Evolutionary conservation across 2,113 vertebrate species (phyloP).

Genomic region (Engystomops pustulosus): DNA sequence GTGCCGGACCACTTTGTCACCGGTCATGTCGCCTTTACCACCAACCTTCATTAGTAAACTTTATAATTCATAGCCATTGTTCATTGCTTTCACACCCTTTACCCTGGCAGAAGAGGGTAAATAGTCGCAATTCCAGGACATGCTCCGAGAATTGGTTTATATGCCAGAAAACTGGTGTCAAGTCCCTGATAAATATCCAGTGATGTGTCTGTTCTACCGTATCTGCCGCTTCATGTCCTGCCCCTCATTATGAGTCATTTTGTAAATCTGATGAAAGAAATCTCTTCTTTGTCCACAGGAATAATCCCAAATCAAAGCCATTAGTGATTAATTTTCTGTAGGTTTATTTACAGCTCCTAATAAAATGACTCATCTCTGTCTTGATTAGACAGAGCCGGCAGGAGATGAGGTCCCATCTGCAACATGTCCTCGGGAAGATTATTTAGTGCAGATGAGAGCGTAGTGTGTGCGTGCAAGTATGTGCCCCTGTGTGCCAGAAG

Average conservation of each 20-base stretch:
- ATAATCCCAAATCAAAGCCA: conserved; percentile 40
- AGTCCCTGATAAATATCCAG: too few species aligned
- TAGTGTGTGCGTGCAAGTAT: conserved; percentile 53
- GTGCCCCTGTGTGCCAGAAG: conserved; percentile 37
- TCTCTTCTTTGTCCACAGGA: conserved; percentile 24
- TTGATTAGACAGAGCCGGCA: conserved; percentile 49
- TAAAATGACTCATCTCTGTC: conserved; percentile 57
- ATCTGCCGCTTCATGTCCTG: neutral
- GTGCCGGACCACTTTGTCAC: too few species aligned
- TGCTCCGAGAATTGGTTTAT: too few species aligned
- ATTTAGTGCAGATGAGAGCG: conserved; percentile 47
- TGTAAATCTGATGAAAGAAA: conserved; percentile 33
- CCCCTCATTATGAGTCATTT: neutral
- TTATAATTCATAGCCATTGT: too few species aligned
- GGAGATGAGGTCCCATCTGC: conserved; percentile 58
- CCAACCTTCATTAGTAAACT: too few species aligned
- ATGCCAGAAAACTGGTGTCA: too few species aligned
- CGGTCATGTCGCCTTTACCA: too few species aligned
- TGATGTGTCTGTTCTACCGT: neutral
- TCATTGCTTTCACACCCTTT: too few species aligned
- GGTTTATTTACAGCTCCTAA: conserved; percentile 55
- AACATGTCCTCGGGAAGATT: conserved; percentile 47
- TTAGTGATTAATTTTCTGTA: conserved; percentile 52
- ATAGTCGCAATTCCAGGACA: too few species aligned
- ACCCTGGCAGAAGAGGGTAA: too few species aligned